phyloP scores from a whole-genome alignment of 2,888 invertebrate species.

The Taenaris catops region DNA sequence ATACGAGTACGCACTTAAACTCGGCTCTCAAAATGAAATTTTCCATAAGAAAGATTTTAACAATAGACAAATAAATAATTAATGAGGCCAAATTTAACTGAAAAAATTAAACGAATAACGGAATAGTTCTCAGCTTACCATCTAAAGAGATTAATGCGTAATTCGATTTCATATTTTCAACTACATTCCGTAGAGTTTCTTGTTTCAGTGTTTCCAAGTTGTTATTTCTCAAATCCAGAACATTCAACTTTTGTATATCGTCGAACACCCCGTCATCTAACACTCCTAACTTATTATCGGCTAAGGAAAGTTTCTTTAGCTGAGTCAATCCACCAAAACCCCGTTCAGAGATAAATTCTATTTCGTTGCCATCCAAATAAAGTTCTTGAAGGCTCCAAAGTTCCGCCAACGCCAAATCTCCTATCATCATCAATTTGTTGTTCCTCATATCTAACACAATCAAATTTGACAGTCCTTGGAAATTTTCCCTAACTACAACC shows the following conservation, averaged over 20 bases:
- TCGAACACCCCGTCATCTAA: conserved; percentile 86
- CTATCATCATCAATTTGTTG: conserved; percentile 89
- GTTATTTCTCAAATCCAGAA: conserved; percentile 89
- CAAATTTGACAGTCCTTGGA: conserved; percentile 86
- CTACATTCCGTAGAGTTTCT: conserved; percentile 85
- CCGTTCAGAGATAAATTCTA: conserved; percentile 86
- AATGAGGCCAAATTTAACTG: too few relatives aligned
- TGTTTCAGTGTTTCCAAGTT: conserved; percentile 86
- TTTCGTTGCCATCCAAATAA: conserved; percentile 84
- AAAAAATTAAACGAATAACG: too few relatives aligned
- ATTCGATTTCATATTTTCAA: conserved; percentile 85
- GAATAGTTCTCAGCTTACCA: conserved; percentile 80
- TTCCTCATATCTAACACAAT: conserved; percentile 86
- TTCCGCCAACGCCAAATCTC: conserved; percentile 90
- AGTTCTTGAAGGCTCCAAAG: conserved; percentile 87
- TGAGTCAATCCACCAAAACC: conserved; percentile 88
- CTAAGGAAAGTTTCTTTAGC: conserved; percentile 85
- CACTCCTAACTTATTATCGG: conserved; percentile 86
- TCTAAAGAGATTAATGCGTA: conserved; percentile 87
- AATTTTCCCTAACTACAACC: conserved; percentile 87
- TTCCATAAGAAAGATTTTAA: too few relatives aligned
- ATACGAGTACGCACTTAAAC: too few relatives aligned
- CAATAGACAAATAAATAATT: too few relatives aligned
- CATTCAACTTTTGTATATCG: conserved; percentile 84
- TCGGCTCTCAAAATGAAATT: too few relatives aligned